These are phyloP conservation scores for Neopipo cinnamomea DNA, from an alignment of 2,113 vertebrate genomes.

Conservation along the genomic window DNA sequence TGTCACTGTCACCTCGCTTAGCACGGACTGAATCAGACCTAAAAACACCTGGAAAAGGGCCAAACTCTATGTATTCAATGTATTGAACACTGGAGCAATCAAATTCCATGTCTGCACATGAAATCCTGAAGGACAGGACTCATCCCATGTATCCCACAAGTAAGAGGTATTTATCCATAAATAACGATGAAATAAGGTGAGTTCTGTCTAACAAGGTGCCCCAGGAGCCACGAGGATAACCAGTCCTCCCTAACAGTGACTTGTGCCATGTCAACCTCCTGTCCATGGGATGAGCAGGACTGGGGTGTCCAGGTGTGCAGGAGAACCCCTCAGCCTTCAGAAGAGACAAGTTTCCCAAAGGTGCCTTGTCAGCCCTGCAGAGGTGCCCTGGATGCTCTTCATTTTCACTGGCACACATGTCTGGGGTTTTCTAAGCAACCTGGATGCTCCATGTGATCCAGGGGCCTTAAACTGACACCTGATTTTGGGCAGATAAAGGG, in stretches of 20 bases:
- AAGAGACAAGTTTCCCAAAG: neutral
- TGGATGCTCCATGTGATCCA: neutral
- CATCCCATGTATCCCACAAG: neutral
- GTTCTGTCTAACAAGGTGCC: neutral
- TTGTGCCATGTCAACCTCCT: neutral
- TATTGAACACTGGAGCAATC: too few relatives aligned
- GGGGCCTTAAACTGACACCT: neutral
- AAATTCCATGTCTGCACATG: neutral
- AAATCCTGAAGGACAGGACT: neutral
- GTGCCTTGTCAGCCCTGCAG: neutral
- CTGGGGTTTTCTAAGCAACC: neutral
- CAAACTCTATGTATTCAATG: neutral
- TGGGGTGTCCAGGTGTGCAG: neutral
- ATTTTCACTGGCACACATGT: neutral
- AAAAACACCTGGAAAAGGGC: neutral
- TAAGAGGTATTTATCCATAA: neutral
- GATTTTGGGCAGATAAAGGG: neutral
- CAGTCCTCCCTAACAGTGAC: accelerated
- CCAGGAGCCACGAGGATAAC: neutral
- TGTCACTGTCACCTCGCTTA: neutral
- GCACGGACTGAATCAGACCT: neutral
- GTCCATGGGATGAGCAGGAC: neutral
- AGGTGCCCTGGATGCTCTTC: neutral
- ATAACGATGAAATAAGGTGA: neutral
- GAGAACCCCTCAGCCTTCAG: neutral